Conservation (phyloP, 2,113 vertebrate species). For the Ia io region DNA sequence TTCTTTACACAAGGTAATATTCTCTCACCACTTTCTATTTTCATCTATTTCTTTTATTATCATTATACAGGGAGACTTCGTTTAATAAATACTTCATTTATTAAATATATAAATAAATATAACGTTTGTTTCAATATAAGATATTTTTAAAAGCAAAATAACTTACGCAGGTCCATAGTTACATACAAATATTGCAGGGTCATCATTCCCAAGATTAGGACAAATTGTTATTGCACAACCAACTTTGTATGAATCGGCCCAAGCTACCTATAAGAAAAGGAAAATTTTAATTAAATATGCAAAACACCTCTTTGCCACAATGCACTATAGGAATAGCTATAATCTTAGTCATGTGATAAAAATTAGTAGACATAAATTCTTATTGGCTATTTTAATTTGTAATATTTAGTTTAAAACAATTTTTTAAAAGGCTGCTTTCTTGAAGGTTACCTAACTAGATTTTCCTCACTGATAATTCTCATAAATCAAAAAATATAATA, state of each 20-base stretch:
- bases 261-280: slow-evolving; percentile 72
- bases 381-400: not conserved
- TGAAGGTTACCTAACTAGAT: not conserved
- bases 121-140: slow-evolving; percentile 22
- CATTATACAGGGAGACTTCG: not conserved
- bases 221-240: slow-evolving; percentile 70
- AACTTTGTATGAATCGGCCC: slow-evolving; percentile 72
- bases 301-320: not conserved
- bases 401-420: not conserved
- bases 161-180: slow-evolving; percentile 77
- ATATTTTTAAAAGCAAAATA: slow-evolving; percentile 18
- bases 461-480: not conserved
- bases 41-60: not conserved
- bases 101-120: not conserved
- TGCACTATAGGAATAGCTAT: not conserved
- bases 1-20: not conserved
- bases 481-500: not conserved
- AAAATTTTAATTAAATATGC: slow-evolving; percentile 19
- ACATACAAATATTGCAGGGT: slow-evolving; percentile 66
- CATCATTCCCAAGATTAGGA: fast-evolving
- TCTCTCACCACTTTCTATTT: not conserved
- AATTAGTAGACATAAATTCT: not conserved
- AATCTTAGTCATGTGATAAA: not conserved
- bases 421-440: not conserved
- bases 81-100: not conserved